These are phyloP conservation scores for Eupithecia exiguata DNA, from an alignment of 2,888 invertebrate species.

Conservation along the genomic window DNA sequence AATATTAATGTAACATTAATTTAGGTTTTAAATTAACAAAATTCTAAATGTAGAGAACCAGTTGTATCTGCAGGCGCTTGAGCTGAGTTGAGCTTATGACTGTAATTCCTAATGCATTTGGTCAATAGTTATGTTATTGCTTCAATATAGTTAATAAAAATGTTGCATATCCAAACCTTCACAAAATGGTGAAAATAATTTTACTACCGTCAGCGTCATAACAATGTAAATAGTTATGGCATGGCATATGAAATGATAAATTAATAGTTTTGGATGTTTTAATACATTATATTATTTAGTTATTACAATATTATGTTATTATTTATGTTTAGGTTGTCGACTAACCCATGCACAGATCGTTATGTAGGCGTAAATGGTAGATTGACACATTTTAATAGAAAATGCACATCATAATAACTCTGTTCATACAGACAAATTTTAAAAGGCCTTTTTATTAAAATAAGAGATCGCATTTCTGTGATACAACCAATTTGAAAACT, in stretches of 20 bases:
- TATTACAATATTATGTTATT: slow-evolving; percentile 67
- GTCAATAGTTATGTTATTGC: slow-evolving; percentile 7
- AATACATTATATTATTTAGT: slow-evolving; percentile 58
- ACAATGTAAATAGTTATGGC: slow-evolving; percentile 22
- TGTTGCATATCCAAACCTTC: background rate
- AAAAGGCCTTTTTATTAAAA: slow-evolving; percentile 9
- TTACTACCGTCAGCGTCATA: background rate
- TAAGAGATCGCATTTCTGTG: background rate
- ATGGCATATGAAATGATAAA: slow-evolving; percentile 24
- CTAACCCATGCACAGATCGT: slow-evolving; percentile 59
- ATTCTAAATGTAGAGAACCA: slow-evolving; percentile 4
- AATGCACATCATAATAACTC: slow-evolving; percentile 36
- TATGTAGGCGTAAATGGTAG: slow-evolving; percentile 35
- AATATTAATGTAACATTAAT: slow-evolving; percentile 1
- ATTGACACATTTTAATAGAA: slow-evolving; percentile 35
- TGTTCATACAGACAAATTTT: slow-evolving; percentile 3
- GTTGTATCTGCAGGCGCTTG: background rate
- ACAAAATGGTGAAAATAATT: background rate
- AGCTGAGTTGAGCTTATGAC: slow-evolving; percentile 5
- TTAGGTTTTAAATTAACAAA: slow-evolving; percentile 14
- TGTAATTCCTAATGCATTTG: slow-evolving; percentile 23
- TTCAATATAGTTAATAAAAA: slow-evolving; percentile 8
- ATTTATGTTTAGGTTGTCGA: slow-evolving; percentile 69
- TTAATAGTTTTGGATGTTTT: slow-evolving; percentile 23
- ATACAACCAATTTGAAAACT: background rate